These are phyloP conservation scores for Pomacea maculata DNA, from an alignment of 1,140 invertebrate species.

Conservation along the genomic window DNA sequence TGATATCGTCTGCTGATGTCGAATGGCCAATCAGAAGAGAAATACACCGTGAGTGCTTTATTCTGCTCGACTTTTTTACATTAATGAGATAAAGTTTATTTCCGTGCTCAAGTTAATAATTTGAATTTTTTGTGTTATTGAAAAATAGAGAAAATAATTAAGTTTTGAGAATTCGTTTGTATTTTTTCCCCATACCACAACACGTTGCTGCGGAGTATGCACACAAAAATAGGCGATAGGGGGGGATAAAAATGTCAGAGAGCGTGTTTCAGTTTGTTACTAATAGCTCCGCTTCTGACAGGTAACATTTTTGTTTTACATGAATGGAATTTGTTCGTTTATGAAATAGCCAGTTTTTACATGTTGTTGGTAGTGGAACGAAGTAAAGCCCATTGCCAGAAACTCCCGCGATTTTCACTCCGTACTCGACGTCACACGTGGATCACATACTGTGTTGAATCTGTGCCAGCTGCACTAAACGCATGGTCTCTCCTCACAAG, in stretches of 20 bases:
- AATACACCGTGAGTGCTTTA: neutral
- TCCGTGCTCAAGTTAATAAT: neutral
- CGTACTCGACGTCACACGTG: too few relatives aligned
- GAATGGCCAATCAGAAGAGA: conserved; percentile 10
- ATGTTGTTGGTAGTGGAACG: too few relatives aligned
- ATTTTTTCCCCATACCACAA: conserved; percentile 2
- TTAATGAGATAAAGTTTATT: neutral
- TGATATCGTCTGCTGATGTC: conserved; percentile 31
- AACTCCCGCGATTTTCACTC: too few relatives aligned
- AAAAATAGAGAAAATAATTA: too few relatives aligned
- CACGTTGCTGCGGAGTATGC: conserved; percentile 1
- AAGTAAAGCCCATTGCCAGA: too few relatives aligned
- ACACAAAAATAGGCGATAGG: neutral
- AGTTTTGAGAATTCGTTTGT: too few relatives aligned
- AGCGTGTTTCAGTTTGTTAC: conserved; percentile 49
- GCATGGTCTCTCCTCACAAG: too few relatives aligned
- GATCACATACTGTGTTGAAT: too few relatives aligned
- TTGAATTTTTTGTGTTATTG: neutral
- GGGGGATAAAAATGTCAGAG: conserved; percentile 22
- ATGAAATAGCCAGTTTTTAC: too few relatives aligned
- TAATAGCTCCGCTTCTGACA: conserved; percentile 44
- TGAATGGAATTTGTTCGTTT: too few relatives aligned
- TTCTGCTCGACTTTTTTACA: neutral
- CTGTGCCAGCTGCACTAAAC: too few relatives aligned
- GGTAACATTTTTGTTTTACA: conserved; percentile 24